Evolutionary conservation across 2,888 invertebrate genomes (phyloP).

Genomic region (Archips xylosteana): DNA sequence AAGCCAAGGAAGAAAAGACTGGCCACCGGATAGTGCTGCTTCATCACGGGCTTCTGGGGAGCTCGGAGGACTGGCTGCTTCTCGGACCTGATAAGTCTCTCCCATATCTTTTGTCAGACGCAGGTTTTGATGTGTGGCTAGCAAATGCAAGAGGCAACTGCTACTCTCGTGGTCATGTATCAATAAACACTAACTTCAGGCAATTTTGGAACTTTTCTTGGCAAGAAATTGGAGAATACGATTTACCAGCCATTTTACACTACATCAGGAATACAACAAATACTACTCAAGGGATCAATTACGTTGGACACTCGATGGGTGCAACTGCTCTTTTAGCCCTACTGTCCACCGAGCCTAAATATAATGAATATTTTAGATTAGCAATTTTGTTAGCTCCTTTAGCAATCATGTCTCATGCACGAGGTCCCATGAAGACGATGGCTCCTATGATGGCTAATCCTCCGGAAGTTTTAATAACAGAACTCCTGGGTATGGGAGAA

Average conservation of each 20-base stretch:
- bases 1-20: background rate
- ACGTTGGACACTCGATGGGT: conserved; percentile 38
- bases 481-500: background rate
- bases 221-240: conserved; percentile 39
- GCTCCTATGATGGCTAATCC: background rate
- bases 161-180: background rate
- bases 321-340: conserved; percentile 38
- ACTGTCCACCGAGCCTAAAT: conserved; percentile 22
- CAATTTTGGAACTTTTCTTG: conserved; percentile 38
- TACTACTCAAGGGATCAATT: conserved; percentile 19
- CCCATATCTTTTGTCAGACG: conserved; percentile 14
- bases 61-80: conserved; percentile 23
- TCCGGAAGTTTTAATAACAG: background rate
- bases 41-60: conserved; percentile 30
- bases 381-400: conserved; percentile 36
- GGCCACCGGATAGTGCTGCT: conserved; percentile 4
- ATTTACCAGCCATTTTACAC: conserved; percentile 31
- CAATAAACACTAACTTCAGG: background rate
- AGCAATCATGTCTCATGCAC: conserved; percentile 8
- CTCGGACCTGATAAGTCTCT: conserved; percentile 11
- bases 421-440: background rate
- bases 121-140: conserved; percentile 20
- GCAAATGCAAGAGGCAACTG: conserved; percentile 20
- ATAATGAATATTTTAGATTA: conserved; percentile 27
- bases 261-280: conserved; percentile 19